A percentile compares a stretch with the other conserved stretches of the same genome.
These are phyloP conservation scores for Tamandua tetradactyla DNA, from an alignment of 2,797 vertebrate species.

Conservation along the genomic window DNA sequence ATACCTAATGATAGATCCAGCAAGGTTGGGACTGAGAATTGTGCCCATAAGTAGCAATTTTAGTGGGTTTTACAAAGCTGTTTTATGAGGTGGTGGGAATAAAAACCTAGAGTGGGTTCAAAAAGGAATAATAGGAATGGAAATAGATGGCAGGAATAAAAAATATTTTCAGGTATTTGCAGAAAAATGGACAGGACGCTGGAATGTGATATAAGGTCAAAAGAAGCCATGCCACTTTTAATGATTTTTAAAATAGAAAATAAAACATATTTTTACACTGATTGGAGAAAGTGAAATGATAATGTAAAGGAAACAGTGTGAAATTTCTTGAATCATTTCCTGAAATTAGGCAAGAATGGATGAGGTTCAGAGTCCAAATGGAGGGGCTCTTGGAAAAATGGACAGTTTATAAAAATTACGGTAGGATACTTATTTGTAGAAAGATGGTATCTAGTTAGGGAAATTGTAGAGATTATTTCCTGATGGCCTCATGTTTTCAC, in stretches of 20 bases:
- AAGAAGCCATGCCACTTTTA: background rate
- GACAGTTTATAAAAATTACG: background rate
- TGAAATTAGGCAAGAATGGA: background rate
- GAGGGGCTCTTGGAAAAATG: background rate
- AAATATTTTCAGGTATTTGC: background rate
- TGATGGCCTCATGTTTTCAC: background rate
- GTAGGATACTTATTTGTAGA: accelerated
- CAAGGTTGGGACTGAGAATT: background rate
- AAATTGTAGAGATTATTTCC: background rate
- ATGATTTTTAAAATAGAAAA: background rate
- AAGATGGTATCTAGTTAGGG: background rate
- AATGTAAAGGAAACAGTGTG: background rate
- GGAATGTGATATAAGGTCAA: background rate
- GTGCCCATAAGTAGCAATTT: background rate
- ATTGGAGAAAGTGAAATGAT: background rate
- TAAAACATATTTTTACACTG: background rate
- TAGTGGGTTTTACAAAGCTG: background rate
- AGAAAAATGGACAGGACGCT: background rate
- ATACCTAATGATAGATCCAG: background rate
- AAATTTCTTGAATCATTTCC: background rate
- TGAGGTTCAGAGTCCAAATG: background rate
- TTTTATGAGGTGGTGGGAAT: background rate
- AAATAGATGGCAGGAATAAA: background rate
- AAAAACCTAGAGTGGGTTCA: background rate
- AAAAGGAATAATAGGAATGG: background rate